These are phyloP conservation scores for Aradophagus sp. DNA, from an alignment of 1,140 invertebrate species.

Conservation along the genomic window DNA sequence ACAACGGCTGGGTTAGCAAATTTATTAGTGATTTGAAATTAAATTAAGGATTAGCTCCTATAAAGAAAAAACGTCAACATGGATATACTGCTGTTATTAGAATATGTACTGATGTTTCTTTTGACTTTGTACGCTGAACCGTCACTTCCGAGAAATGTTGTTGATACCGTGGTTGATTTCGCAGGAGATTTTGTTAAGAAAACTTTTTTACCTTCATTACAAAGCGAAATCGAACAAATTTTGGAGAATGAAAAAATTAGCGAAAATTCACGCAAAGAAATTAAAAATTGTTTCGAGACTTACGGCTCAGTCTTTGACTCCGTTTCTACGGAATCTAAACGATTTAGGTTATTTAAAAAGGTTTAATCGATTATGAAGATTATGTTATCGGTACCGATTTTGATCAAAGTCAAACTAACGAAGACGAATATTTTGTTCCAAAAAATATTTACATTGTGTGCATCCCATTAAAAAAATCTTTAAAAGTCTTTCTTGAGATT, in stretches of 20 bases:
- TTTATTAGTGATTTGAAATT: no score
- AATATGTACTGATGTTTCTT: constrained; percentile 23
- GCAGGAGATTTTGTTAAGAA: constrained; percentile 18
- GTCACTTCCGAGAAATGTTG: constrained; percentile 17
- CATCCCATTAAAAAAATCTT: constrained; percentile 2
- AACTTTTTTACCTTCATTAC: constrained; percentile 19
- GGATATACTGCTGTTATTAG: constrained; percentile 14
- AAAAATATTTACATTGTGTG: constrained; percentile 5
- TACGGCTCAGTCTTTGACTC: constrained; percentile 13
- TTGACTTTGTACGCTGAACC: constrained; percentile 21
- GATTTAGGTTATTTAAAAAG: constrained; percentile 30
- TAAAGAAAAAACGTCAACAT: no score
- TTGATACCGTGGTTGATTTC: constrained; percentile 16
- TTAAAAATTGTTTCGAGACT: constrained; percentile 11
- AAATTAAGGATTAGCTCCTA: no score
- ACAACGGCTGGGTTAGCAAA: no score
- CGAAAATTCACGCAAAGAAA: constrained; percentile 9
- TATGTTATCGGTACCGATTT: constrained; percentile 7
- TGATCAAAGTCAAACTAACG: neutral
- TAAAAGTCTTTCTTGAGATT: constrained; percentile 9
- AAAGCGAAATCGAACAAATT: constrained; percentile 12
- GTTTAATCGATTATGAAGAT: constrained; percentile 23
- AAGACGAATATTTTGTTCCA: neutral
- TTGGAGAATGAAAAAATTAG: constrained; percentile 5
- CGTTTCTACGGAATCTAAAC: constrained; percentile 19